These are phyloP conservation scores for Megalops atlanticus DNA, from an alignment of 2,113 vertebrate species.

Conservation along the genomic window DNA sequence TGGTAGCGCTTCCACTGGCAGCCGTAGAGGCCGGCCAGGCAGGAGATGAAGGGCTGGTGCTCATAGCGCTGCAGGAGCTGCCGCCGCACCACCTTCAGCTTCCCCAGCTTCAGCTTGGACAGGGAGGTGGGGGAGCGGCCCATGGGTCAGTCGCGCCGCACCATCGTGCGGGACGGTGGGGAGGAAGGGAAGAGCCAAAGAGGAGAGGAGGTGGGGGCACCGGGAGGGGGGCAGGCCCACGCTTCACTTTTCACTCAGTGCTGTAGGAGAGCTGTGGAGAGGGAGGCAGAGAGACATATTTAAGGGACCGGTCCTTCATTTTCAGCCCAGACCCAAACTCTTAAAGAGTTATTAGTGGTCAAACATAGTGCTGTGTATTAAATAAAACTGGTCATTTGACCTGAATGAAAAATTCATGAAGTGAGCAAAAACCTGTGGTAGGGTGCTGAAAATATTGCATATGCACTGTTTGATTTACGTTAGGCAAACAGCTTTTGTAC, in stretches of 20 bases:
- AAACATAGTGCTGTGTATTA: neutral
- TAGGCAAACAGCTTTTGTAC: neutral
- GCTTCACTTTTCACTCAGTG: neutral
- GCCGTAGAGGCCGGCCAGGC: conserved; percentile 83
- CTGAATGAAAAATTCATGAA: neutral
- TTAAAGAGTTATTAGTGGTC: neutral
- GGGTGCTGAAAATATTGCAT: neutral
- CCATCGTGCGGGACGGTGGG: conserved; percentile 57
- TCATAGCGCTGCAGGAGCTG: conserved; percentile 79
- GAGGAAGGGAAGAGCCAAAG: neutral
- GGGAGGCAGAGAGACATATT: neutral
- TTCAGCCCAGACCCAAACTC: neutral
- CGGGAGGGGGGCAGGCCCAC: neutral
- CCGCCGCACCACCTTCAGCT: conserved; percentile 79
- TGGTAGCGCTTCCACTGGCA: conserved; percentile 86
- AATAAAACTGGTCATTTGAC: neutral
- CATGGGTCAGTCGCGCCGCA: conserved; percentile 62
- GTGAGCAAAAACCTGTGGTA: neutral
- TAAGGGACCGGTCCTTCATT: neutral
- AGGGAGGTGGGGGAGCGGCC: conserved; percentile 56
- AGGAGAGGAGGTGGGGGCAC: neutral
- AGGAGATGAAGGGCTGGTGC: conserved; percentile 82
- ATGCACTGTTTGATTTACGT: neutral
- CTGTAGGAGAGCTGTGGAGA: conserved; percentile 19
- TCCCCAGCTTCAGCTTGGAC: conserved; percentile 76